Percentiles rank a stretch among this genome's conserved stretches.
phyloP scores from a whole-genome alignment of 2,888 invertebrate genomes.

The Drosophila anomalipes region DNA sequence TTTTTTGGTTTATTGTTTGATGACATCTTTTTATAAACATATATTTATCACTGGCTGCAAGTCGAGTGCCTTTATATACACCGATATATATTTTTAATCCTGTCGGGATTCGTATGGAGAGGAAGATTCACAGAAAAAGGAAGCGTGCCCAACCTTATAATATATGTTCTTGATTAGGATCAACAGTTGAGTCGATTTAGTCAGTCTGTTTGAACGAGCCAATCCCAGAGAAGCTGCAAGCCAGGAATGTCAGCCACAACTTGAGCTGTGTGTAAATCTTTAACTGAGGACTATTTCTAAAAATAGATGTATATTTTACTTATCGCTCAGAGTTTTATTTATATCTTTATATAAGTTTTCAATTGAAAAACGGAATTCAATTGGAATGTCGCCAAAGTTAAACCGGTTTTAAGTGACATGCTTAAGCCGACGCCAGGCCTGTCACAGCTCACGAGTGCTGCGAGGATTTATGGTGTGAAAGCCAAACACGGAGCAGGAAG shows the following conservation, averaged over 20 bases:
- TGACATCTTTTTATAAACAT: not conserved
- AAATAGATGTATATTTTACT: not conserved
- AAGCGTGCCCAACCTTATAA: not conserved
- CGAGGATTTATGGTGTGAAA: conserved; percentile 73
- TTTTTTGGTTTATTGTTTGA: not conserved
- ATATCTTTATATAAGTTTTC: not conserved
- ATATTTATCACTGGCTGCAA: not conserved
- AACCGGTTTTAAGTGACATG: conserved; percentile 53
- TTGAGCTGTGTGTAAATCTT: not conserved
- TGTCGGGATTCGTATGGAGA: not conserved
- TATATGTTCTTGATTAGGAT: not conserved
- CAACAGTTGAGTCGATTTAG: not conserved
- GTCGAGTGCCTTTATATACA: not conserved
- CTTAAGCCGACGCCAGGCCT: conserved; percentile 50
- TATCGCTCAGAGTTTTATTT: not conserved
- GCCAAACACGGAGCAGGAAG: conserved; percentile 49
- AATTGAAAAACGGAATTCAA: not conserved
- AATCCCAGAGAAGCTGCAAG: too few species aligned
- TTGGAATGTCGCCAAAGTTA: not conserved
- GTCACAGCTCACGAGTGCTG: conserved; percentile 48
- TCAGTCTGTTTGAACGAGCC: not conserved
- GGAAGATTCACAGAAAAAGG: not conserved
- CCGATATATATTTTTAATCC: not conserved
- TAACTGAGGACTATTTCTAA: not conserved
- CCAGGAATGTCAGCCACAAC: too few species aligned